Percentiles rank a stretch among this genome's conserved stretches.
phyloP scores from a whole-genome alignment of 23 tunicate species.

The Halocynthia roretzi region DNA sequence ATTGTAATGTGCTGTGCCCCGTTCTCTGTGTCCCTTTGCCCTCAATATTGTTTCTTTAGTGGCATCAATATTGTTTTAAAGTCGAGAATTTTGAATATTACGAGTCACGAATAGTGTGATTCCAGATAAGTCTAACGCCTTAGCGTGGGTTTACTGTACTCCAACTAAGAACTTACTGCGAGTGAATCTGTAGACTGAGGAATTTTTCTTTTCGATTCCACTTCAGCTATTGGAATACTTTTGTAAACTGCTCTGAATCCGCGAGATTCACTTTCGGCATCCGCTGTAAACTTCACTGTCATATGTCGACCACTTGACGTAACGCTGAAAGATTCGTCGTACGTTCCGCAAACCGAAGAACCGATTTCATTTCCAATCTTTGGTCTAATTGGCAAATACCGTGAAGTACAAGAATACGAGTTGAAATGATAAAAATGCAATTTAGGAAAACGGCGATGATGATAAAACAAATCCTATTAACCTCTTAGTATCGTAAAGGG shows the following conservation, averaged over 20 bases:
- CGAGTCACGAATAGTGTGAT: too few relatives aligned
- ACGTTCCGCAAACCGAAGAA: not conserved
- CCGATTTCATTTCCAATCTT: not conserved
- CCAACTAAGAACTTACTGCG: constrained; percentile 3
- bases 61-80: too few relatives aligned
- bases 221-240: not conserved
- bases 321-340: not conserved
- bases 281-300: not conserved
- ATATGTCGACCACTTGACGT: constrained; percentile 8
- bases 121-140: too few relatives aligned
- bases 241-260: not conserved
- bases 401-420: too few relatives aligned
- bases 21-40: too few relatives aligned
- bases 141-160: not conserved
- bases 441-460: too few relatives aligned
- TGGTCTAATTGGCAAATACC: not conserved
- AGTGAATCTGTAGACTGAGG: not conserved
- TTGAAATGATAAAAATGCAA: too few relatives aligned
- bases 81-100: too few relatives aligned
- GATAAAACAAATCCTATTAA: not conserved
- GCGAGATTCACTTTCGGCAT: constrained; percentile 4
- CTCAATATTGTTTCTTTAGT: too few relatives aligned
- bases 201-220: not conserved
- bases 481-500: constrained; percentile 5
- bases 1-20: too few relatives aligned